These are phyloP conservation scores for Prionailurus bengalensis DNA, from an alignment of 2,113 vertebrate species.

Conservation along the genomic window DNA sequence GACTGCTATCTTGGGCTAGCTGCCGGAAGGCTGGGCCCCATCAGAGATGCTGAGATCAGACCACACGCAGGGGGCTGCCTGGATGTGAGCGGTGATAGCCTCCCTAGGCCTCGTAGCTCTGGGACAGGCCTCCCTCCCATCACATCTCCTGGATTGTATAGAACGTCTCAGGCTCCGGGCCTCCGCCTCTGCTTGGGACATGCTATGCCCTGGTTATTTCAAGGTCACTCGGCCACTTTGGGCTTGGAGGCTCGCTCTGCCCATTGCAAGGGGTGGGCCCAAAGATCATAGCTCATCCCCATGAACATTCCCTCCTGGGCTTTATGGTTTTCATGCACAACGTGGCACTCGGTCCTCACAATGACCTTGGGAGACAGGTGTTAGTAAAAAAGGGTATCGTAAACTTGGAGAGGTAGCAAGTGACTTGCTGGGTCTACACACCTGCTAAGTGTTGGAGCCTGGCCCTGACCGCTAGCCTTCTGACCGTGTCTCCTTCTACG, in stretches of 20 bases:
- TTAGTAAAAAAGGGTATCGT: not conserved
- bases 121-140: not conserved
- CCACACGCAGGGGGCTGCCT: not conserved
- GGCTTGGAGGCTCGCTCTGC: not conserved
- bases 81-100: not conserved
- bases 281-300: not conserved
- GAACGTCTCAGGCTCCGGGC: not conserved
- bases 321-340: not conserved
- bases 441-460: not conserved
- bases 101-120: not conserved
- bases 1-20: not conserved
- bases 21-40: not conserved
- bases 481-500: not conserved
- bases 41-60: not conserved
- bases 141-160: not conserved
- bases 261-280: not conserved
- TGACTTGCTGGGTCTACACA: not conserved
- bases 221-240: not conserved
- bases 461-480: not conserved
- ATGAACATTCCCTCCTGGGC: not conserved
- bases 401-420: not conserved
- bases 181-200: not conserved
- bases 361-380: slow-evolving; percentile 38
- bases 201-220: too few relatives aligned
- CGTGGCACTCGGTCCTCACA: not conserved